Conservation (phyloP, 1,140 invertebrate genomes). For the Drosophila melanica region DNA sequence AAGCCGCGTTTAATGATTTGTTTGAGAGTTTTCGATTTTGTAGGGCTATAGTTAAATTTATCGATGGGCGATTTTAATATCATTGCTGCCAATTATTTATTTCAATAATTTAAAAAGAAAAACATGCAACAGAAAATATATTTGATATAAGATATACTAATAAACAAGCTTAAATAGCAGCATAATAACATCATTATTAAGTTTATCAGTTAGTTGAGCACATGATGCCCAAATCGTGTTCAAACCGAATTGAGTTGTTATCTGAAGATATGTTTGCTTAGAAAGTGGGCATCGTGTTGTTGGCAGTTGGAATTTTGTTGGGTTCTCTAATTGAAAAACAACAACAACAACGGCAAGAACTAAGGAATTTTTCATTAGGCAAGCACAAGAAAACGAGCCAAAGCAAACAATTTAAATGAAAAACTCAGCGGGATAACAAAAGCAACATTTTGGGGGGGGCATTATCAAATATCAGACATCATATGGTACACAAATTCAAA, state of each 20-base stretch:
- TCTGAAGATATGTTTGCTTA: constrained; percentile 44
- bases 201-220: constrained; percentile 20
- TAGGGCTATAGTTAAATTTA: background rate
- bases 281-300: constrained; percentile 38
- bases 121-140: no score
- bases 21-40: background rate
- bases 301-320: constrained; percentile 8
- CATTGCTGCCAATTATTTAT: background rate
- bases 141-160: background rate
- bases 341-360: constrained; percentile 12
- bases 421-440: constrained; percentile 28
- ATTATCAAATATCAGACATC: constrained; percentile 45
- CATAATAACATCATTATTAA: constrained; percentile 16
- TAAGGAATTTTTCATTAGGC: constrained; percentile 39
- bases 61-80: background rate
- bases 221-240: constrained; percentile 23
- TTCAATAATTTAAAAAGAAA: background rate
- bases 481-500: constrained; percentile 3
- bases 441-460: background rate
- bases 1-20: background rate
- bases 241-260: constrained; percentile 46
- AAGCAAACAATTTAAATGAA: constrained; percentile 51
- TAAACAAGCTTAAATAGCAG: background rate
- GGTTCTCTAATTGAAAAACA: constrained; percentile 34
- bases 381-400: constrained; percentile 13